Conservation (phyloP, 2,888 invertebrate genomes). For the Drosophila recens region DNA sequence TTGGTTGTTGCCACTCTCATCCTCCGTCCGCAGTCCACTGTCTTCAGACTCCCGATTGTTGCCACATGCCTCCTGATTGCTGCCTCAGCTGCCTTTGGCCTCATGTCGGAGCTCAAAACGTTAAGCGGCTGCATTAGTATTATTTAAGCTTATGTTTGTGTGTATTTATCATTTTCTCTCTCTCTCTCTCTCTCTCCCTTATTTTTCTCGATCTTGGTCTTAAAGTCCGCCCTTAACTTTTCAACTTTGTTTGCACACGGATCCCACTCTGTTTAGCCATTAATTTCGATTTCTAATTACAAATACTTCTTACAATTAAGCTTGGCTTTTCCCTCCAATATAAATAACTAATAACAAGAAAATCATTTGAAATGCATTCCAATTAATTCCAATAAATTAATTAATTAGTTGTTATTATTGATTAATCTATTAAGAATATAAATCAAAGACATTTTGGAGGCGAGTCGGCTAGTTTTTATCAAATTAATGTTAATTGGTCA, state of each 20-base stretch:
- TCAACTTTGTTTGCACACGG: constrained; percentile 4
- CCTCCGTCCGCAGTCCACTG: background rate
- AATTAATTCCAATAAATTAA: background rate
- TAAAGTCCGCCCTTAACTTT: background rate
- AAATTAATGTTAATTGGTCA: background rate
- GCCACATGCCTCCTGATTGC: background rate
- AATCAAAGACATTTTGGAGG: background rate
- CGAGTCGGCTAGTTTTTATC: background rate
- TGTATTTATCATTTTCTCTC: background rate
- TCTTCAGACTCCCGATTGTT: background rate
- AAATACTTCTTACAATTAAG: constrained; percentile 10
- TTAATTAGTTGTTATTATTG: background rate
- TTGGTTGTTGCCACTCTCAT: background rate
- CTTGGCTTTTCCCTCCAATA: constrained; percentile 9
- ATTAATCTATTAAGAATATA: background rate
- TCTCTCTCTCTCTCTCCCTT: background rate
- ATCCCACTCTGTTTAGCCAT: constrained; percentile 26
- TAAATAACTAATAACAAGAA: background rate
- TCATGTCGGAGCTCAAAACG: constrained; percentile 29
- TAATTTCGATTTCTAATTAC: constrained; percentile 18
- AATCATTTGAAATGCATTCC: background rate
- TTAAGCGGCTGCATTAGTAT: constrained; percentile 51
- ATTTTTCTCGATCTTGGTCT: background rate
- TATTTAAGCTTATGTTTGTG: constrained; percentile 23
- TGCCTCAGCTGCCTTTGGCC: background rate